A percentile compares a stretch with the other conserved stretches of the same genome.
Evolutionary conservation across 2,113 vertebrate genomes (phyloP).

Genomic region (Phylloscopus trochilus): DNA sequence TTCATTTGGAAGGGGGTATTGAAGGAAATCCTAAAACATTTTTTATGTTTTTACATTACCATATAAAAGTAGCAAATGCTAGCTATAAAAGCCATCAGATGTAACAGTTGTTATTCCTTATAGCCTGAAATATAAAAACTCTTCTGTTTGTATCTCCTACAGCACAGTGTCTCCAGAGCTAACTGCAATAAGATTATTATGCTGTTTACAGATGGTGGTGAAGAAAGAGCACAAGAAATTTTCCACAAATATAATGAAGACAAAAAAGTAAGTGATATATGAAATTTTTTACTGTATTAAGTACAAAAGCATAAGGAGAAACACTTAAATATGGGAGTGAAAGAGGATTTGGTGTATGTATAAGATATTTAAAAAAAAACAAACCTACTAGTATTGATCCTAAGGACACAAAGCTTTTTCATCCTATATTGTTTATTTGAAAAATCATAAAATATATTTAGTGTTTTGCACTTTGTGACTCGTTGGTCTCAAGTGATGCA

Average conservation of each 20-base stretch:
- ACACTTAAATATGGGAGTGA: not conserved
- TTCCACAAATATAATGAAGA: slow-evolving; percentile 90
- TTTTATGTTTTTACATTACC: not conserved
- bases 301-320: not conserved
- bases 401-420: not conserved
- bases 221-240: slow-evolving; percentile 93
- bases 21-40: not conserved
- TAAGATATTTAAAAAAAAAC: not conserved
- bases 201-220: slow-evolving; percentile 97
- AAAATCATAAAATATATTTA: not conserved
- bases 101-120: not conserved
- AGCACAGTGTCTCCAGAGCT: slow-evolving; percentile 92
- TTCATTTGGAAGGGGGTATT: not conserved
- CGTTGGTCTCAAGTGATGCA: not conserved
- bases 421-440: not conserved
- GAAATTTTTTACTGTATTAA: not conserved
- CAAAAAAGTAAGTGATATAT: slow-evolving; percentile 82
- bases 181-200: slow-evolving; percentile 99
- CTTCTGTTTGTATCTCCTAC: slow-evolving; percentile 28
- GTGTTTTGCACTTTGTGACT: not conserved
- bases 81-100: not conserved
- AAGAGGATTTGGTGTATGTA: not conserved
- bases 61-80: not conserved
- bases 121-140: not conserved
- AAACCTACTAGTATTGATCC: not conserved